Conservation (phyloP, 2,797 vertebrate genomes). For the Pseudochirops corinnae region DNA sequence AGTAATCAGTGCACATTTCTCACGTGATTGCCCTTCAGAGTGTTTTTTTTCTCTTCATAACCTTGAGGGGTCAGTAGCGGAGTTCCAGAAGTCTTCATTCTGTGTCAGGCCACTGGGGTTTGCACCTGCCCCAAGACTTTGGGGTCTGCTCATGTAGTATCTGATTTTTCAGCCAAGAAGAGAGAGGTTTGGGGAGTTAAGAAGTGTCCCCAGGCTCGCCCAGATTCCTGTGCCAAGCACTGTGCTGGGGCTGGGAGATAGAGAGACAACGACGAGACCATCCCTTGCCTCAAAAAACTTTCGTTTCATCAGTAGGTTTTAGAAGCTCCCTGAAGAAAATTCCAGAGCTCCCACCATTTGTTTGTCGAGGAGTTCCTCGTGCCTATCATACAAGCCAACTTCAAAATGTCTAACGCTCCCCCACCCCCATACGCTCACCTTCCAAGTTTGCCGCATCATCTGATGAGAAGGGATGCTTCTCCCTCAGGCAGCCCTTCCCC, state of each 20-base stretch:
- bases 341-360: background rate
- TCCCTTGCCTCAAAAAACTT: background rate
- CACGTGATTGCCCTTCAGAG: background rate
- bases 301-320: background rate
- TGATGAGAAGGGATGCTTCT: background rate
- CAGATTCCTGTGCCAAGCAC: background rate
- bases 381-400: background rate
- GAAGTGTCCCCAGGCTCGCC: background rate
- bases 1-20: background rate
- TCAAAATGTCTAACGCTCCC: background rate
- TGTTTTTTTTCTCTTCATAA: background rate
- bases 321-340: background rate
- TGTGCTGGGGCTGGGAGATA: background rate
- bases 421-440: background rate
- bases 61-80: background rate
- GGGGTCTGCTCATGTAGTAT: too few relatives aligned
- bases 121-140: background rate
- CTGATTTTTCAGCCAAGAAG: background rate
- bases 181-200: background rate
- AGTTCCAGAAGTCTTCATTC: background rate
- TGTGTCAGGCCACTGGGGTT: background rate
- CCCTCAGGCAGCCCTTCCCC: background rate
- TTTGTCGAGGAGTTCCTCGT: background rate
- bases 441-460: background rate
- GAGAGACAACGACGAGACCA: background rate